Evolutionary conservation across 2,888 invertebrate genomes (phyloP).

Genomic region (Epirrhoe alternata): DNA sequence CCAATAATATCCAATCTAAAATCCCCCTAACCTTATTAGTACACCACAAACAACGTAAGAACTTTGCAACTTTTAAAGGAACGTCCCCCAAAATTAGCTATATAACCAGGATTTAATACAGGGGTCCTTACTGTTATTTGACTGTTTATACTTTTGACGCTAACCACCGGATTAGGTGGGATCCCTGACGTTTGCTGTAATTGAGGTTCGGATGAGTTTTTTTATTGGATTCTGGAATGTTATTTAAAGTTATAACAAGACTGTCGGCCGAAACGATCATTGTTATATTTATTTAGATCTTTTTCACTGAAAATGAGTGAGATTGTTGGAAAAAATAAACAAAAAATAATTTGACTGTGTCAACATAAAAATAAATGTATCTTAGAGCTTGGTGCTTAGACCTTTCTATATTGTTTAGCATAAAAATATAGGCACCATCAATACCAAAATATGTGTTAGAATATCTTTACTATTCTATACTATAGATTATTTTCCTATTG

Average conservation of each 20-base stretch:
- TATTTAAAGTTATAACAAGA: constrained; percentile 25
- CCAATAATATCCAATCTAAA: constrained; percentile 18
- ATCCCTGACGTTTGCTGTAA: constrained; percentile 26
- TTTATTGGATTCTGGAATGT: constrained; percentile 24
- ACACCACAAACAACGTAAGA: constrained; percentile 66
- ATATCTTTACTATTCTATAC: no score
- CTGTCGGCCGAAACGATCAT: constrained; percentile 10
- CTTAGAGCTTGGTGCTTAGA: no score
- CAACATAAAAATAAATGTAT: no score
- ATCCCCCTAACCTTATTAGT: constrained; percentile 60
- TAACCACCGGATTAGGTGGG: constrained; percentile 20
- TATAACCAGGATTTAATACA: constrained; percentile 43
- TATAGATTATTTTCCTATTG: no score
- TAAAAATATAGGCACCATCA: no score
- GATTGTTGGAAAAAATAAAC: neutral
- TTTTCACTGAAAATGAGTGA: neutral
- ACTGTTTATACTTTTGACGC: constrained; percentile 36
- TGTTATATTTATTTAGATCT: neutral
- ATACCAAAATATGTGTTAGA: no score
- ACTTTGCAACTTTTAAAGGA: constrained; percentile 58
- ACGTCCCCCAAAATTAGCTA: constrained; percentile 38
- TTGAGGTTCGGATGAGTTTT: constrained; percentile 25
- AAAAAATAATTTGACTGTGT: no score
- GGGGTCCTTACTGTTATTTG: constrained; percentile 28
- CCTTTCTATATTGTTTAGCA: no score